Evolutionary conservation across 1,140 invertebrate genomes (phyloP).

Genomic region (Drosophila leontia): DNA sequence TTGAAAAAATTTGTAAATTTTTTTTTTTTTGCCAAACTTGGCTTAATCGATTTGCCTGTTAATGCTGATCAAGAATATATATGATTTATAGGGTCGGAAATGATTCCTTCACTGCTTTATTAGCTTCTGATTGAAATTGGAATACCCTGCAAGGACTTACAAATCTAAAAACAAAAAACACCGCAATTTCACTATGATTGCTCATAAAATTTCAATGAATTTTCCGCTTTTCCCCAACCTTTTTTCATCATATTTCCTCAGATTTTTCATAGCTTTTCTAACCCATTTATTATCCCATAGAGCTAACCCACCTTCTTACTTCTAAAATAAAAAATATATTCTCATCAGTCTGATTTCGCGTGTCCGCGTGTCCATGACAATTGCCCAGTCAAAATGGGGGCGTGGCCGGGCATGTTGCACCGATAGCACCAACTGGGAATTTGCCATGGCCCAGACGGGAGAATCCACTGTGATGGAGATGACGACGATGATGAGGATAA

Average conservation of each 20-base stretch:
- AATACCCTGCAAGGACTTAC: no score
- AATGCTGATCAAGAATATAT: no score
- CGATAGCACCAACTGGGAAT: slow-evolving; percentile 46
- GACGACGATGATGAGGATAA: slow-evolving; percentile 2
- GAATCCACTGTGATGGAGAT: slow-evolving; percentile 23
- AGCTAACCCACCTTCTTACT: not conserved
- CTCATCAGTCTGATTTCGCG: slow-evolving; percentile 40
- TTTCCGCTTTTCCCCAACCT: not conserved
- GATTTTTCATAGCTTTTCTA: not conserved
- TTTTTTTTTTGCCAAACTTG: no score
- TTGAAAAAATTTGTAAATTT: no score
- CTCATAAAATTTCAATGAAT: not conserved
- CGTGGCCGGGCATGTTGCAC: slow-evolving; percentile 56
- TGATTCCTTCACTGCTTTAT: no score
- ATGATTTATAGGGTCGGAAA: no score
- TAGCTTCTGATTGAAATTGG: no score
- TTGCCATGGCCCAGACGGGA: slow-evolving; percentile 57
- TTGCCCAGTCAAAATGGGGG: slow-evolving; percentile 61
- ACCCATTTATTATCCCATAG: slow-evolving; percentile 31
- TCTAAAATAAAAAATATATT: slow-evolving; percentile 21
- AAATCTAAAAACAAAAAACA: not conserved
- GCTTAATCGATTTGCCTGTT: no score
- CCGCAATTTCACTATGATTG: not conserved
- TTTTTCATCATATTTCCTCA: not conserved
- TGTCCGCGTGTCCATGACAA: slow-evolving; percentile 58